Base-by-base conservation (phyloP, 2,797 vertebrate species). In the Morus bassanus region DNA sequence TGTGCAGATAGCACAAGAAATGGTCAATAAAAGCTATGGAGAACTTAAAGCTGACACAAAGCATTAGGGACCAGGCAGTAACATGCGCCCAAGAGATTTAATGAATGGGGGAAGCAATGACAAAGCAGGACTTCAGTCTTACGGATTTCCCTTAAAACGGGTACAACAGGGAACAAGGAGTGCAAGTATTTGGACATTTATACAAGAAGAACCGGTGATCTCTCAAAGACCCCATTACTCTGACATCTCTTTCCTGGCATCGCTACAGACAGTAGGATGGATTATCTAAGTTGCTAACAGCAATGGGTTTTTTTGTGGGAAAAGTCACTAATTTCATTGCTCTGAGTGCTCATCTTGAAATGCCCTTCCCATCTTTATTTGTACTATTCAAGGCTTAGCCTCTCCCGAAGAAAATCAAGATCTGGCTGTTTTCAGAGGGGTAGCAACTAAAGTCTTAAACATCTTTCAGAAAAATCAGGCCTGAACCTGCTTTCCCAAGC, bases 21-120 rank as follows among this genome's bases (percentile, higher is more conserved):
- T 61, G 92, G 91, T 89, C 63, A 74, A 79, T 83, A 85, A 91
- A 89, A 85, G 91, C 88, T 78, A 43, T 87, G 53, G 80, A 77
- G 77, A 85, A 89, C 64, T 93, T 76, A 82, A 88, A 85, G 87
- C 79, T 30, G 85, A 69, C 90, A 54, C 5, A 54, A 60, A 91
- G 91, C 61, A 27, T 94, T 53, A 92, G 61, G 88, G 89, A 51
- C 10, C 76, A 83, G 91, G 48, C 13, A 82, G 84, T 8, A 74
- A 69, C 48, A 15, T 6, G 67, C 6, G 5, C 73, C 70, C 1
- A 1, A 17, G 83, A 69, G 75, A 68, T 89, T 94, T 91, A 85
- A 15, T 31, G 6, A 43, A 12, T 22, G 7, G 10, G n/a, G 88
- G 65, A 83, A 51, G 83, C 57, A n/a, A 14, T 13, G 86, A 37